Conservation (phyloP, 2,797 vertebrate genomes). For the Sternarchorhynchus goeldii region DNA sequence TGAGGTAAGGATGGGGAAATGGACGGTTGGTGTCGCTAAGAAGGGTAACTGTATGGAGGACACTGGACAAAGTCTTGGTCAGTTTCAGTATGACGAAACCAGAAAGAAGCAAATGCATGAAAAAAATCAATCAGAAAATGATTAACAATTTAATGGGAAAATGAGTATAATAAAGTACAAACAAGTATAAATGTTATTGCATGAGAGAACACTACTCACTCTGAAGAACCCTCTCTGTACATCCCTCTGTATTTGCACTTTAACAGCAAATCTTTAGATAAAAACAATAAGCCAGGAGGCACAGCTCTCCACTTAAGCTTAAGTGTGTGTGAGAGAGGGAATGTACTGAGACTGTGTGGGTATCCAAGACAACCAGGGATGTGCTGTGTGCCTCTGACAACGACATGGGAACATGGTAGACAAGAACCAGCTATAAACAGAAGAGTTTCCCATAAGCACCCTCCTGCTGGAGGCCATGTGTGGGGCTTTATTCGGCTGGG, state of each 20-base stretch:
- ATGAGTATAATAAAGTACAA: no score
- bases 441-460: constrained; percentile 17
- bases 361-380: not conserved
- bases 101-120: no score
- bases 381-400: constrained; percentile 20
- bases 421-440: constrained; percentile 42
- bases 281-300: no score
- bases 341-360: not conserved
- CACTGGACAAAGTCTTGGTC: no score
- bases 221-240: not conserved
- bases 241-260: not conserved
- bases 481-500: not conserved
- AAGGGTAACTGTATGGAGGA: no score
- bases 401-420: constrained; percentile 39
- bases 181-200: no score
- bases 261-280: not conserved
- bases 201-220: not conserved
- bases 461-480: not conserved
- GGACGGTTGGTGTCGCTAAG: no score
- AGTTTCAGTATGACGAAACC: no score
- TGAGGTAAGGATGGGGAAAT: no score
- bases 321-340: not conserved
- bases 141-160: no score
- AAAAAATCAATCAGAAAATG: no score
- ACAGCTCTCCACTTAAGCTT: no score